Conservation (phyloP, 2,888 invertebrate species). For the Tetranychus truncatus region DNA sequence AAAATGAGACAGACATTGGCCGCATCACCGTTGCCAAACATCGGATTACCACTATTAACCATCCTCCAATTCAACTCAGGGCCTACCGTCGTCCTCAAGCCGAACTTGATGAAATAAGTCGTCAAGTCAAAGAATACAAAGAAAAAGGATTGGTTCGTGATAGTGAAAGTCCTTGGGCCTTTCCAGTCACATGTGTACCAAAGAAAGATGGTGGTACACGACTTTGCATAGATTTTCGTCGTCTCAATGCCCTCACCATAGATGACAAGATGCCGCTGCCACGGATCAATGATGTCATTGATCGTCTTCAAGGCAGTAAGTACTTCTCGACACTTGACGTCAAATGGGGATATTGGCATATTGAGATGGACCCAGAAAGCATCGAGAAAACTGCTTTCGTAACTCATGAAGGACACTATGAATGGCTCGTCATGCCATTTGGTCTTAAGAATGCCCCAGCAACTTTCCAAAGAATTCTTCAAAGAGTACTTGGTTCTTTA, state of each 20-base stretch:
- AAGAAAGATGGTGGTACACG: neutral
- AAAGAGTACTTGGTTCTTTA: neutral
- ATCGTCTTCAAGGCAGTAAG: neutral
- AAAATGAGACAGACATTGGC: neutral
- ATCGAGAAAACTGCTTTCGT: constrained; percentile 11
- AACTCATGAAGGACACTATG: constrained; percentile 11
- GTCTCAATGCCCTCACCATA: neutral
- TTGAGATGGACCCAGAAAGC: neutral
- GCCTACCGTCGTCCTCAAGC: neutral
- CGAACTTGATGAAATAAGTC: neutral
- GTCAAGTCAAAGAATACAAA: neutral
- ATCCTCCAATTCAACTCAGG: neutral
- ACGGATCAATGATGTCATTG: neutral
- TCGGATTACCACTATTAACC: neutral
- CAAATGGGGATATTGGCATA: constrained; percentile 12
- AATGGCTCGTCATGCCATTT: constrained; percentile 10
- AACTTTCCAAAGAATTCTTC: constrained; percentile 5
- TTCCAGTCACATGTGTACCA: neutral
- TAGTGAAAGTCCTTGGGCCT: neutral
- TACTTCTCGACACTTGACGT: constrained; percentile 11
- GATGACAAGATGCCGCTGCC: neutral
- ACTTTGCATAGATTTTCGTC: neutral
- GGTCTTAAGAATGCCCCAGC: constrained; percentile 11
- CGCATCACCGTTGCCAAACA: neutral
- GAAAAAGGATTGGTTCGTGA: neutral